Conservation (phyloP, 1,140 invertebrate species). For the Pemphigus obesinymphae region DNA sequence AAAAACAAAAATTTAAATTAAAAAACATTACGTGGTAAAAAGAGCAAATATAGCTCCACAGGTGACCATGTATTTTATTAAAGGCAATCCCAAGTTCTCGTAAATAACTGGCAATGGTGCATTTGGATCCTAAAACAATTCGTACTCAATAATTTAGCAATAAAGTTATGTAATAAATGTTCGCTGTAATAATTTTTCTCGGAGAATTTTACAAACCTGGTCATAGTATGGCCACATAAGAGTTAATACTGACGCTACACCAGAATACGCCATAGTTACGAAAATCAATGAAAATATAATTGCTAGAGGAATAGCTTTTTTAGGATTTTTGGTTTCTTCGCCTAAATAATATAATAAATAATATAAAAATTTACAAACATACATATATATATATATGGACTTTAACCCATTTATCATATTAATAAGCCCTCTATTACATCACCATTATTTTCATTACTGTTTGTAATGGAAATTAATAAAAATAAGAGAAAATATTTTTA, state of each 20-base stretch:
- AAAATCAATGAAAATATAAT: constrained; percentile 76
- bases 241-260: constrained; percentile 79
- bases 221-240: constrained; percentile 85
- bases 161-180: too few species aligned
- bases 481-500: too few species aligned
- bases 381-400: too few species aligned
- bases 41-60: constrained; percentile 56
- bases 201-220: constrained; percentile 53
- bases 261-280: constrained; percentile 82
- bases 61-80: constrained; percentile 82
- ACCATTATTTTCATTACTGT: too few species aligned
- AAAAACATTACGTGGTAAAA: constrained; percentile 22
- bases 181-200: too few species aligned
- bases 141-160: too few species aligned
- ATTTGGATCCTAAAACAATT: not conserved
- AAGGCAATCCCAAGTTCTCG: constrained; percentile 63
- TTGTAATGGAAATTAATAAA: too few species aligned
- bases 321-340: constrained; percentile 70
- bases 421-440: too few species aligned
- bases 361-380: too few species aligned
- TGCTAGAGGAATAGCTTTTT: constrained; percentile 83
- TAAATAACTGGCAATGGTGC: constrained; percentile 82
- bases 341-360: too few species aligned
- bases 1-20: not conserved
- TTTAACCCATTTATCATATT: too few species aligned